A percentile compares a stretch with the other conserved stretches of the same genome.
Evolutionary conservation across 1,140 invertebrate species (phyloP).

Genomic region (Phortica variegata): DNA sequence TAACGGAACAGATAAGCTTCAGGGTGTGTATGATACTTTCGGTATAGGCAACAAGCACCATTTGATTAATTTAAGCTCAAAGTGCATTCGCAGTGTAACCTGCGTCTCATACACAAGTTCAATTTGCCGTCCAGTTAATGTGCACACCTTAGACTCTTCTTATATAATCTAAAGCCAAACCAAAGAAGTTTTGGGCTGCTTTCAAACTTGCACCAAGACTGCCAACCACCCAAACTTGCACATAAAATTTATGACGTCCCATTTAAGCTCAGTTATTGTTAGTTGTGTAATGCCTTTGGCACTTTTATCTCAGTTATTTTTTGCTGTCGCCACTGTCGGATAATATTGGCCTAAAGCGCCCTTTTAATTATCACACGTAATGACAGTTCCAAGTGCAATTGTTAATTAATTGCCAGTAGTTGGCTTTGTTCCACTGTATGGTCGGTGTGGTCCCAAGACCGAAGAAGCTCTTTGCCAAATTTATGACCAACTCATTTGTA

Average conservation of each 20-base stretch:
- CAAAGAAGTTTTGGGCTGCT: no score
- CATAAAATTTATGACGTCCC: conserved; percentile 49
- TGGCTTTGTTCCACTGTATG: no score
- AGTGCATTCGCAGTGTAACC: conserved; percentile 51
- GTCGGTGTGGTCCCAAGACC: no score
- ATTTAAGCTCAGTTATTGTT: no score
- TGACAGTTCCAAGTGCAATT: conserved; percentile 51
- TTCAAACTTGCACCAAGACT: conserved; percentile 14
- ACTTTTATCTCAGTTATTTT: conserved; percentile 25
- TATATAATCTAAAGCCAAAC: neutral
- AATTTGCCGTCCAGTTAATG: no score
- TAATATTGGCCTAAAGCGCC: conserved; percentile 19
- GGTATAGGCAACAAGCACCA: no score
- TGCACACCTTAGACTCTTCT: neutral
- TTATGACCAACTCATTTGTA: conserved; percentile 41
- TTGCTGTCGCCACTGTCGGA: conserved; percentile 7
- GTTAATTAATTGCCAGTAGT: conserved; percentile 56
- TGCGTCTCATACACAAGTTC: no score
- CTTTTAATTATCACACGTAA: conserved; percentile 55
- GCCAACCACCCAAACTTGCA: conserved; percentile 6
- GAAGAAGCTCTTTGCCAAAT: conserved; percentile 19
- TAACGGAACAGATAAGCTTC: no score
- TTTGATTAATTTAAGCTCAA: conserved; percentile 54
- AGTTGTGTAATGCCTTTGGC: neutral
- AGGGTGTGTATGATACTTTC: neutral